Conservation (phyloP, 2,113 vertebrate species). For the Clupea harengus region DNA sequence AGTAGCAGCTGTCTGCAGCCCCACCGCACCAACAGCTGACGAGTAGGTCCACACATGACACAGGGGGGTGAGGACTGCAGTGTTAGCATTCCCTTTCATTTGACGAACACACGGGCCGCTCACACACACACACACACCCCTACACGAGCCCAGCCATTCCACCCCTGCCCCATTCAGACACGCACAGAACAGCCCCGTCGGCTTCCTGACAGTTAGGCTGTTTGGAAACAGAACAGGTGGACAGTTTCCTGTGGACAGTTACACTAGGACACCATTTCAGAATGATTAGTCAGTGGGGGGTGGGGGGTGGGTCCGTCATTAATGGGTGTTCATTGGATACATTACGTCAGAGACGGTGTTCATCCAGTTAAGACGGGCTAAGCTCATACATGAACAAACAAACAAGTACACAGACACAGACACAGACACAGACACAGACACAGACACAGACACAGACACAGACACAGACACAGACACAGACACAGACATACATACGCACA, state of each 20-base stretch:
- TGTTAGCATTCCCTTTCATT: slow-evolving; percentile 26
- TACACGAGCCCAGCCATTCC: not conserved
- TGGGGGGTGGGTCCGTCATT: no score
- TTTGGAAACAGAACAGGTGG: slow-evolving; percentile 48
- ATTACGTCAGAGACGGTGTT: not conserved
- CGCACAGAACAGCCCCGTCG: not conserved
- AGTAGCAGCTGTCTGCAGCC: slow-evolving; percentile 56
- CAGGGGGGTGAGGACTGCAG: slow-evolving; percentile 23
- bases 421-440: not conserved
- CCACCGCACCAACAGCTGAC: slow-evolving; percentile 62
- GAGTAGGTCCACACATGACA: slow-evolving; percentile 24
- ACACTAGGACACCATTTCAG: no score
- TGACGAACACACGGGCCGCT: not conserved
- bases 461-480: not conserved
- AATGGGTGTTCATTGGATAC: not conserved
- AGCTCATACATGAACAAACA: not conserved
- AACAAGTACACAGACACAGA: not conserved
- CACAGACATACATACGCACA: not conserved
- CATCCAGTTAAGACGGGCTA: not conserved
- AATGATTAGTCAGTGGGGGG: no score
- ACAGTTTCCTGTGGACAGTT: slow-evolving; percentile 24
- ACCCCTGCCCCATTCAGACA: not conserved
- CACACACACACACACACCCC: not conserved
- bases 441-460: not conserved
- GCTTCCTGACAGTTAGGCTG: not conserved